Evolutionary conservation across 2,113 vertebrate genomes (phyloP).

Genomic region (Sapayoa aenigma): DNA sequence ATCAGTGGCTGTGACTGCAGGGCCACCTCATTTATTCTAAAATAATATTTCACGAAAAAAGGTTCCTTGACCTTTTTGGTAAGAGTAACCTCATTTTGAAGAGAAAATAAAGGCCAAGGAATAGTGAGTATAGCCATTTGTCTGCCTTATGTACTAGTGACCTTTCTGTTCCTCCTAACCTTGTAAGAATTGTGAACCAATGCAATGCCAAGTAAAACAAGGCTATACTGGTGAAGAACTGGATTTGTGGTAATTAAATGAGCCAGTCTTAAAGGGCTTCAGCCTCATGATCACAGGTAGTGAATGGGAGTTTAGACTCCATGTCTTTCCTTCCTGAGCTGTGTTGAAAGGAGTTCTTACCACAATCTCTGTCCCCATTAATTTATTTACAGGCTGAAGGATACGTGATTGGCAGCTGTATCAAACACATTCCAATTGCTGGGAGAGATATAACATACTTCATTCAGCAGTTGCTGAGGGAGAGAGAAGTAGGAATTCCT

Average conservation of each 20-base stretch:
- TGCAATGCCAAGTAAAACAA: not conserved
- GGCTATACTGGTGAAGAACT: not conserved
- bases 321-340: not conserved
- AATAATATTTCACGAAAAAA: slow-evolving; percentile 6
- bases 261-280: not conserved
- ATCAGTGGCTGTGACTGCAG: slow-evolving; percentile 38
- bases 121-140: slow-evolving; percentile 37
- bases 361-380: not conserved
- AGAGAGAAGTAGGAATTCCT: slow-evolving; percentile 96
- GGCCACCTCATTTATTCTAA: slow-evolving; percentile 50
- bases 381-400: slow-evolving; percentile 86
- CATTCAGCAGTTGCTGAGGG: slow-evolving; percentile 94
- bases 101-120: slow-evolving; percentile 46
- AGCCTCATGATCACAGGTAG: not conserved
- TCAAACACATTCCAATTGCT: slow-evolving; percentile 99
- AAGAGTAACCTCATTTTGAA: slow-evolving; percentile 57
- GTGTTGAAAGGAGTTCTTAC: not conserved
- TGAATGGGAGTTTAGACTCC: not conserved
- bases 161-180: slow-evolving; percentile 14
- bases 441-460: slow-evolving; percentile 98
- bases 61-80: slow-evolving; percentile 48
- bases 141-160: slow-evolving; percentile 9
- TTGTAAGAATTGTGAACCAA: not conserved
- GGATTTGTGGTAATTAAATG: not conserved
- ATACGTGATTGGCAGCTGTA: slow-evolving; percentile 98